Conservation (phyloP, 2,113 vertebrate species). For the Psilopsiagon aurifrons region DNA sequence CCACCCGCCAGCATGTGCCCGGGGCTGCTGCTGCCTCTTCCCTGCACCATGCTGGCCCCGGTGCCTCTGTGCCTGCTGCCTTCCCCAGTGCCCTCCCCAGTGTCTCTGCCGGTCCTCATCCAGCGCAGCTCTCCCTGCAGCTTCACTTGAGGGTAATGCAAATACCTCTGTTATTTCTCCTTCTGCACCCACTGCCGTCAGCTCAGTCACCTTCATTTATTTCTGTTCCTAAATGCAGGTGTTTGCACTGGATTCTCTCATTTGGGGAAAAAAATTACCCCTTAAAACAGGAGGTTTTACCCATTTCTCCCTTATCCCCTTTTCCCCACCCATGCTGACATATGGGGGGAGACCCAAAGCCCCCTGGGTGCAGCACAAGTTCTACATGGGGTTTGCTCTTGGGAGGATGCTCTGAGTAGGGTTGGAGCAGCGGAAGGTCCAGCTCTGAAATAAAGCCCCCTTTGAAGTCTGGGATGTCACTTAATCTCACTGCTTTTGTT, state of each 20-base stretch:
- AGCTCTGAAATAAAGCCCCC: background rate
- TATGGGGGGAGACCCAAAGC: background rate
- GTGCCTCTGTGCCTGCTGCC: background rate
- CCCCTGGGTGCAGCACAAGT: rapidly evolving
- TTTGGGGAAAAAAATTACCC: background rate
- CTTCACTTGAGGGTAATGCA: background rate
- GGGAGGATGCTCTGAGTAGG: background rate
- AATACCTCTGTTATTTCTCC: rapidly evolving
- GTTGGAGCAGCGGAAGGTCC: background rate
- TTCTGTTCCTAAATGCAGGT: rapidly evolving
- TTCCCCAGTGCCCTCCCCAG: rapidly evolving
- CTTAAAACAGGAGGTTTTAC: background rate
- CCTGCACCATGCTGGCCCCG: rapidly evolving
- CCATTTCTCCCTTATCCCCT: rapidly evolving
- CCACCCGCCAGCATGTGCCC: background rate
- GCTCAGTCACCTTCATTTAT: background rate
- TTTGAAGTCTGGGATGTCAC: slow-evolving; percentile 32
- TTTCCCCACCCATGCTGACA: rapidly evolving
- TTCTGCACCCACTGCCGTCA: rapidly evolving
- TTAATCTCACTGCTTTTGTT: background rate
- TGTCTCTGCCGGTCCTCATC: rapidly evolving
- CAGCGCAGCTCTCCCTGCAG: background rate
- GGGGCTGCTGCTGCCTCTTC: background rate
- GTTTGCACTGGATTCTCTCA: background rate
- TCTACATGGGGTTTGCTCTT: background rate